Evolutionary conservation across 1,140 invertebrate genomes (phyloP).

Genomic region (Liolophura sinensis): DNA sequence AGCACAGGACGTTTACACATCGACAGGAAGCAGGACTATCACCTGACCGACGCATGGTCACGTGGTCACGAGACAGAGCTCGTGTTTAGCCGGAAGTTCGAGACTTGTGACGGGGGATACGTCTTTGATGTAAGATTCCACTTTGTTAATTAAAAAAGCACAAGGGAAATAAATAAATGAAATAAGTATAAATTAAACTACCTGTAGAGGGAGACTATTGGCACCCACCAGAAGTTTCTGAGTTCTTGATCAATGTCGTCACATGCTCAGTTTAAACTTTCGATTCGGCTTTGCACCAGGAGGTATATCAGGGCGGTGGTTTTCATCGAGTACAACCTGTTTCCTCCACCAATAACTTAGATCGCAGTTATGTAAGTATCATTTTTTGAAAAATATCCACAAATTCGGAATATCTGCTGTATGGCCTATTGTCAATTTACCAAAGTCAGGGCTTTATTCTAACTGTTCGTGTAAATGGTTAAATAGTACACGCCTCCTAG

Average conservation of each 20-base stretch:
- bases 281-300: too few species aligned
- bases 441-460: too few species aligned
- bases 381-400: background rate
- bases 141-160: background rate
- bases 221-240: too few species aligned
- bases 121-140: slow-evolving; percentile 74
- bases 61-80: slow-evolving; percentile 58
- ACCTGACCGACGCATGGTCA: slow-evolving; percentile 56
- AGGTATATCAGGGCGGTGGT: background rate
- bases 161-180: background rate
- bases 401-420: background rate
- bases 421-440: too few species aligned
- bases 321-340: background rate
- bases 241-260: too few species aligned
- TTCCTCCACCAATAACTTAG: background rate
- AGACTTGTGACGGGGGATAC: slow-evolving; percentile 93
- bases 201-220: too few species aligned
- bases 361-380: background rate
- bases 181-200: background rate
- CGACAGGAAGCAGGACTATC: slow-evolving; percentile 81
- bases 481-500: too few species aligned
- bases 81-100: slow-evolving; percentile 77
- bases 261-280: too few species aligned
- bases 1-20: slow-evolving; percentile 68
- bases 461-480: too few species aligned